Base-by-base conservation (phyloP, 2,888 invertebrate species). In the Liodrosophila aerea region DNA sequence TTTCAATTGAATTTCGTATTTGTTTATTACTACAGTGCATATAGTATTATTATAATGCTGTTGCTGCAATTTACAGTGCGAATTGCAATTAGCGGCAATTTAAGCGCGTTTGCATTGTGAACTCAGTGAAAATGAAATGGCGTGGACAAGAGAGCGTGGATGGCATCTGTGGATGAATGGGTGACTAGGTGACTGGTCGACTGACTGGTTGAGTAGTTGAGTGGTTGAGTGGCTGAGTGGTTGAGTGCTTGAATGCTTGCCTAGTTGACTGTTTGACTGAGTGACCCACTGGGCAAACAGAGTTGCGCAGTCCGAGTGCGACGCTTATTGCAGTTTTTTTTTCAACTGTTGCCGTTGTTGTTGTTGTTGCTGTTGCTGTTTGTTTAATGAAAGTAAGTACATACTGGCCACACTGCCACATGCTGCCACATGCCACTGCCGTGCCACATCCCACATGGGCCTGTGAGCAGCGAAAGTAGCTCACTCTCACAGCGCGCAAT, bases 31-130 rank as follows among this genome's bases (percentile, higher is more conserved):
- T n/a, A n/a, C n/a, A n/a, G n/a, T n/a, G n/a, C n/a, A n/a, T n/a
- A n/a, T n/a, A n/a, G n/a, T n/a, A 27, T 12, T 41, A 45, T 60
- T 57, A 73, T 51, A 69, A 64, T 64, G 56, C 62, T 68, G 62
- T 83, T 75, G 8, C 13, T 62, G 46, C 54, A 69, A 12, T 11
- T 27, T 36, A 11, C 46, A 61, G 61, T 49, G 56, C 64, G 67
- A 80, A 64, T 76, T 76, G 73, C 81, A 85, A 77, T 81, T 85
- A 82, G 70, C 66, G 64, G 46, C 84, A 74, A 84, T 81, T 84
- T 59, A 64, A 70, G 58, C 63, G 62, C 68, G 73, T 67, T 78
- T 75, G 50, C 52, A 30, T 51, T 76, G 62, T 50, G 64, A 59
- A 54, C 46, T 47, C 58, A 45, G 41, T 50, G 64, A 65, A 56